phyloP scores from a whole-genome alignment of 2,797 vertebrate genomes.

The Coregonus suidteri region DNA sequence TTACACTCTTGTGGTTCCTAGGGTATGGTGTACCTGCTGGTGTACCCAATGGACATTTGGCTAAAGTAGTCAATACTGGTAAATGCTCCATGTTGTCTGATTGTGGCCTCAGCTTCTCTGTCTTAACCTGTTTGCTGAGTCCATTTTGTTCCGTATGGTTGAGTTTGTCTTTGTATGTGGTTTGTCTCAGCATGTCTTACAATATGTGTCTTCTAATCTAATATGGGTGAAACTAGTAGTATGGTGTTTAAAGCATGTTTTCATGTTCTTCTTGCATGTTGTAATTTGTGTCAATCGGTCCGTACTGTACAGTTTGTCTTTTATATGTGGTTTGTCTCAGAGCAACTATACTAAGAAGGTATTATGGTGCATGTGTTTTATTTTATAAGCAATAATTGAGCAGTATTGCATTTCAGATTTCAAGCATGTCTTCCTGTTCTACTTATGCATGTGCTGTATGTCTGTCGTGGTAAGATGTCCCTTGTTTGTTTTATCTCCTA shows the following conservation, averaged over 20 bases:
- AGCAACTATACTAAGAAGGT: neutral
- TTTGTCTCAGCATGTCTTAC: constrained; percentile 3
- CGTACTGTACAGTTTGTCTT: neutral
- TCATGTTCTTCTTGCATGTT: too few species aligned
- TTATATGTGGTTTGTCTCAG: neutral
- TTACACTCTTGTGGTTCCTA: constrained; percentile 36
- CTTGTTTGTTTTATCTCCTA: neutral
- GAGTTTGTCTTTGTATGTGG: neutral
- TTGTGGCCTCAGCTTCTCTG: neutral
- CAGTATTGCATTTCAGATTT: constrained; percentile 1
- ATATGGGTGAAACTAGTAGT: neutral
- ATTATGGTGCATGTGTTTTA: constrained; percentile 3
- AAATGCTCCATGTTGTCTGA: constrained; percentile 29
- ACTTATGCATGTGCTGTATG: neutral
- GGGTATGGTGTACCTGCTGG: constrained; percentile 51
- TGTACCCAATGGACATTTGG: constrained; percentile 46
- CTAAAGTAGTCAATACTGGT: constrained; percentile 56
- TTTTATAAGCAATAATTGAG: neutral
- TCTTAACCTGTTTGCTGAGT: constrained; percentile 1
- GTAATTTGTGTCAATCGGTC: too few species aligned
- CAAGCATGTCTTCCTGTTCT: neutral
- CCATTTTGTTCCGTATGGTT: neutral
- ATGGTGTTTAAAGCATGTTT: neutral
- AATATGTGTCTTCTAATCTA: neutral
- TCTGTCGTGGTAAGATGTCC: neutral